Base-by-base conservation (phyloP, 2,113 vertebrate genomes). In the Furnarius figulus region DNA sequence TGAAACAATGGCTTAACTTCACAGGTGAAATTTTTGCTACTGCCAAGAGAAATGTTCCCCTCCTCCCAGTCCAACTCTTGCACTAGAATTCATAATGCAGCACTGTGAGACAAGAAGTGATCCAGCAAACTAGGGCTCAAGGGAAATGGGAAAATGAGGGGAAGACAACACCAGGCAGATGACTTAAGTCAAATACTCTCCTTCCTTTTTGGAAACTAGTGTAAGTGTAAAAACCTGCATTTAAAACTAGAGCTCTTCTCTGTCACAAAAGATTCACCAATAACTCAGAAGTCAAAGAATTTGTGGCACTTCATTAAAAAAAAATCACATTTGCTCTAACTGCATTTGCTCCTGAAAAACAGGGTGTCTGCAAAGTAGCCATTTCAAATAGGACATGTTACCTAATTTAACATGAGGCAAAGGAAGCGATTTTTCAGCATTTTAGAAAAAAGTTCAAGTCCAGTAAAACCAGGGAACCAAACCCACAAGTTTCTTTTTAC, bases 91-190 rank as follows among this genome's bases (percentile, higher is more conserved):
- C 12, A 42, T 23, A 66, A 59, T 8, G 21, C 28, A 67, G 49
- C 12, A 9, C 0, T 1, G 17, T 7, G 11, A 86, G 37, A 59
- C 67, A 76, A 65, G 47, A 85, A 86, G 15, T 0, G 0, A 72
- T 14, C 20, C 28, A 77, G 46, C 49, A 74, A 86, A 53, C 11
- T 14, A 40, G 28, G 37, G 35, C 12, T 49, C 2, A 2, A 1
- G 11, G 31, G 25, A 23, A 14, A 50, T 14, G 5, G 25, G 67
- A 65, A 90, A 82, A 59, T 3, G 19, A 66, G 5, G 8, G 28
- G 23, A 50, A 86, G 10, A 52, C 1, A 5, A 47, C 25, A 67
- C 1, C 20, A 82, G 49, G 33, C 4, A 46, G 21, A 78, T 12
- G 6, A 67, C n/a, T 12, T 16, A 55, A 66, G 19, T 61, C 24